Base-by-base conservation (phyloP, 2,888 invertebrate genomes). In the Tromatobia lineatoria region DNA sequence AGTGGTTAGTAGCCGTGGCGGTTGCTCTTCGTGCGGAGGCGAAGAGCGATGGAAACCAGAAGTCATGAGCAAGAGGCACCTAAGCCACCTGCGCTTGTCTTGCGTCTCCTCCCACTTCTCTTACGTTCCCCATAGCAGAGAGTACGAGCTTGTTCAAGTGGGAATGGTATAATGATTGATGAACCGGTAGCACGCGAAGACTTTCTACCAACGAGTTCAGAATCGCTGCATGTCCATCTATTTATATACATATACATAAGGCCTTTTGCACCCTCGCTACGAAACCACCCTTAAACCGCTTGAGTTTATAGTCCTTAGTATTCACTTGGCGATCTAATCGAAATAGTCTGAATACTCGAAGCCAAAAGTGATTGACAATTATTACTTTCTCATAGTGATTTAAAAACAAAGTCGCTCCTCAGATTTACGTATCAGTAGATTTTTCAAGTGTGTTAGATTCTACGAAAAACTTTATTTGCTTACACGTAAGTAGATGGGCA, bases 101-200 rank as follows among this genome's bases (percentile, higher is more conserved):
- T 70, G 18, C 75, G 61, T 66, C 76, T 69, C 69, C 67, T 47
- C 67, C 59, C 8, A 29, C 50, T 69, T 78, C 45, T 50, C 61
- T 64, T 61, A 69, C 76, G 38, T 57, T 42, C 66, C 47, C 70
- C 45, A 66, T 57, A 18, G 29, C 80, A 34, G 59, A 76, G 73
- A 81, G 76, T 83, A 83, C 78, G 83, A 83, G 80, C 81, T 84
- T 81, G 80, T 83, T 81, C 81, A 80, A 83, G 81, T 79, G 83
- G 73, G 88, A 90, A 90, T 88, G 89, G 88, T 85, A 64, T 76
- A 85, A 88, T 92, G 92, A 93, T 92, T 91, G 91, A 93, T 93
- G 91, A 88, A 87, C 82, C 70, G 86, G 83, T 85, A 86, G 87
- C 92, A 93, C 92, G 92, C 92, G 71, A 92, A 89, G 88, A 84